These are phyloP conservation scores for Pentalonia nigronervosa DNA, from an alignment of 1,140 invertebrate species.

Conservation along the genomic window DNA sequence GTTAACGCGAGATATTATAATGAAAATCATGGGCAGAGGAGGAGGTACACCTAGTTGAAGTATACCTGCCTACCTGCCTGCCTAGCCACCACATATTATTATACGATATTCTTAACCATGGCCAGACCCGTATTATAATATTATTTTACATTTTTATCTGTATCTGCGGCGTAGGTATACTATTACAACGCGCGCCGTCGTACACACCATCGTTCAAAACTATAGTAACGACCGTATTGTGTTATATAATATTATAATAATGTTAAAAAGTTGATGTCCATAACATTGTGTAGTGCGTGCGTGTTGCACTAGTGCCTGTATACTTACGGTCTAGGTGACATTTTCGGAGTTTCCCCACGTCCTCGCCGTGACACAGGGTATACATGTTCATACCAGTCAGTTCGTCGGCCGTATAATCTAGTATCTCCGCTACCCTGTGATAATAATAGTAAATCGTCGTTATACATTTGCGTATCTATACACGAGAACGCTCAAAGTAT, in stretches of 20 bases:
- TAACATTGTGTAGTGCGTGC: neutral
- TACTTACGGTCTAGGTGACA: constrained; percentile 92
- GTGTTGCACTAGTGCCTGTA: constrained; percentile 1
- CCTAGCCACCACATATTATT: neutral
- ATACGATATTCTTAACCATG: neutral
- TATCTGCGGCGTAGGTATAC: neutral
- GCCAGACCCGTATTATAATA: neutral
- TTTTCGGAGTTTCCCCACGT: constrained; percentile 90
- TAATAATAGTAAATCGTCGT: neutral
- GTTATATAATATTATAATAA: neutral
- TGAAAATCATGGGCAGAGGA: neutral
- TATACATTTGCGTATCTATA: constrained; percentile 11
- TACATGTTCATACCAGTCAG: constrained; percentile 93
- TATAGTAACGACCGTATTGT: constrained; percentile 4
- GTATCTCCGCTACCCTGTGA: constrained; percentile 84
- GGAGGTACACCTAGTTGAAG: neutral
- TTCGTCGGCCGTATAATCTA: constrained; percentile 93
- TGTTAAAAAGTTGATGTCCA: neutral
- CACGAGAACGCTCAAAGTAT: neutral
- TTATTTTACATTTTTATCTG: constrained; percentile 6
- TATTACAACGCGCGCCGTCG: neutral
- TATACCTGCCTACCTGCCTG: neutral
- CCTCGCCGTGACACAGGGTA: constrained; percentile 92
- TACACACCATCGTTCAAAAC: neutral
- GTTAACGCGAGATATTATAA: constrained; percentile 32